Evolutionary conservation across 2,888 invertebrate genomes (phyloP).

Genomic region (Oasisia sp.): DNA sequence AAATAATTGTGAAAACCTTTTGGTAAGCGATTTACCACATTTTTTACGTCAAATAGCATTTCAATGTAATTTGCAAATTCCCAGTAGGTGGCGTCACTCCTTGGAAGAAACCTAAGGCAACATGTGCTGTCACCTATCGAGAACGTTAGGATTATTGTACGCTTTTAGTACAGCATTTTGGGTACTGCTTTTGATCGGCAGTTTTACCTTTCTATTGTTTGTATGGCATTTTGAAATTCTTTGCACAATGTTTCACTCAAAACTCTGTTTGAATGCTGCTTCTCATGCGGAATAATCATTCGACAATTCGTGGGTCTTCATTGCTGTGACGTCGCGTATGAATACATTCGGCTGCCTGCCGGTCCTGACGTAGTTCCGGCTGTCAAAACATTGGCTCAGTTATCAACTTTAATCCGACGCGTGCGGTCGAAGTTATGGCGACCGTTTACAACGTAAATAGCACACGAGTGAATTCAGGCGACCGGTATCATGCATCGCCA

Average conservation of each 20-base stretch:
- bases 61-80: neutral
- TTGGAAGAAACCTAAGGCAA: neutral
- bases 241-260: neutral
- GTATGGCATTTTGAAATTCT: neutral
- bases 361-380: neutral
- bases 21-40: too few relatives aligned
- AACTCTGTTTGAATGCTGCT: neutral
- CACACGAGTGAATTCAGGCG: neutral
- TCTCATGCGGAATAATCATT: neutral
- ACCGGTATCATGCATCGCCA: neutral
- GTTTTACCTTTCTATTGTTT: neutral
- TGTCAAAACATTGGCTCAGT: conserved; percentile 17
- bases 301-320: neutral
- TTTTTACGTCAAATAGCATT: neutral
- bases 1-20: too few relatives aligned
- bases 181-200: neutral
- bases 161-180: neutral
- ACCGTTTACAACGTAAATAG: neutral
- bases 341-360: neutral
- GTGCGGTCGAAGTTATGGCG: conserved; percentile 13
- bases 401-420: neutral
- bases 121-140: too few relatives aligned
- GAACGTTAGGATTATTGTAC: neutral
- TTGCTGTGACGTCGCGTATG: neutral
- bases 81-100: neutral